Conservation (phyloP, 2,113 vertebrate species). For the Phaethon lepturus region DNA sequence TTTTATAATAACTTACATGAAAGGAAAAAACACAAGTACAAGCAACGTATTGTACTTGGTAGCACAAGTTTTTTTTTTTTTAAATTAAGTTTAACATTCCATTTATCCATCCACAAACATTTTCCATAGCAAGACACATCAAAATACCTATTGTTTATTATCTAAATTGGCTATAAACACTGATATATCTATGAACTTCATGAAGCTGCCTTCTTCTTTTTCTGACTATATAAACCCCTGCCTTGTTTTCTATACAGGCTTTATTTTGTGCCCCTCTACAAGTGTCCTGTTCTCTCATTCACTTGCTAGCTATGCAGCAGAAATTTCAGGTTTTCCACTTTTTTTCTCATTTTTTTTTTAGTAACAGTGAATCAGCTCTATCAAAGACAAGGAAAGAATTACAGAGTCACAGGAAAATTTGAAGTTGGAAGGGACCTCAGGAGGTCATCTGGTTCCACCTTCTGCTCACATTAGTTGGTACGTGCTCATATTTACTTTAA, state of each 20-base stretch:
- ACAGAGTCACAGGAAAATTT: not conserved
- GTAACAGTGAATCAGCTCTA: not conserved
- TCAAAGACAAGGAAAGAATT: not conserved
- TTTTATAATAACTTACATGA: not conserved
- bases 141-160: not conserved
- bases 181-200: not conserved
- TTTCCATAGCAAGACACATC: not conserved
- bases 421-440: not conserved
- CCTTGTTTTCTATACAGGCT: not conserved
- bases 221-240: not conserved
- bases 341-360: not conserved
- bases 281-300: not conserved
- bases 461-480: not conserved
- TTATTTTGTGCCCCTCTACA: not conserved
- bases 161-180: not conserved
- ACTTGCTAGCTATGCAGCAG: not conserved
- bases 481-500: not conserved
- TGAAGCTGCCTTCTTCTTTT: not conserved
- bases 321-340: not conserved
- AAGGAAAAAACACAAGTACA: not conserved
- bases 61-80: not conserved
- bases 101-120: not conserved
- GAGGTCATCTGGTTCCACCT: not conserved
- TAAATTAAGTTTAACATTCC: not conserved
- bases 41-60: not conserved